Percentiles rank a stretch among this genome's conserved stretches.
These are phyloP conservation scores for Apamea epomidion DNA, from an alignment of 2,888 invertebrate species.

Conservation along the genomic window DNA sequence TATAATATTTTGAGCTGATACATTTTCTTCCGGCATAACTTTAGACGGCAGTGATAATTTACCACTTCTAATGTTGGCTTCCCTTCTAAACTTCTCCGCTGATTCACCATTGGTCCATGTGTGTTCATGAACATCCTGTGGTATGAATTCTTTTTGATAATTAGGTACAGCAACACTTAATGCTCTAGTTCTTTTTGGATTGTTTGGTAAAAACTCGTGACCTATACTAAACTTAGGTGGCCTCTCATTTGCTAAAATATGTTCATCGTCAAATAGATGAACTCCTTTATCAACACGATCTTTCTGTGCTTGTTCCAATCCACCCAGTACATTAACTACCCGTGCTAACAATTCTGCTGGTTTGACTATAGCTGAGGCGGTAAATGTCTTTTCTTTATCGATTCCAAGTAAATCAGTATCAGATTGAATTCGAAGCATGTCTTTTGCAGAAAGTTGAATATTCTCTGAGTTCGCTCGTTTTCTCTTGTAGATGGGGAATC, in stretches of 20 bases:
- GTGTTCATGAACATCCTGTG: conserved; percentile 88
- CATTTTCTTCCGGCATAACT: conserved; percentile 68
- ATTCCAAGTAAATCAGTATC: conserved; percentile 95
- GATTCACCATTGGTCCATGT: conserved; percentile 93
- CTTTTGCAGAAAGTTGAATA: conserved; percentile 85
- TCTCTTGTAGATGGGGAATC: conserved; percentile 86
- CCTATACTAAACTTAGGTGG: conserved; percentile 90
- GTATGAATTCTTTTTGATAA: conserved; percentile 83
- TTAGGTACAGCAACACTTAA: conserved; percentile 91
- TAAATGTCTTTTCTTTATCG: conserved; percentile 94
- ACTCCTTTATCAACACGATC: conserved; percentile 90
- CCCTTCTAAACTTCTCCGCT: conserved; percentile 90
- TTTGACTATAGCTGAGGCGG: conserved; percentile 93
- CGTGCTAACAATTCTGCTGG: conserved; percentile 94
- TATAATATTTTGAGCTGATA: conserved; percentile 78
- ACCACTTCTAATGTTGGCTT: conserved; percentile 84
- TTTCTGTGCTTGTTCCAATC: conserved; percentile 87
- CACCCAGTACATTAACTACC: conserved; percentile 94
- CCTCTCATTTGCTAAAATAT: conserved; percentile 93
- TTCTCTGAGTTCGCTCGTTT: conserved; percentile 93
- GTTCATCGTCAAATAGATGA: conserved; percentile 93
- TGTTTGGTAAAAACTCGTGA: conserved; percentile 80
- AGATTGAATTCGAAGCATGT: conserved; percentile 92
- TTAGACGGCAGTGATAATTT: conserved; percentile 84
- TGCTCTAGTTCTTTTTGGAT: conserved; percentile 90